Base-by-base conservation (phyloP, 2,888 invertebrate genomes). In the Gari tellinella region DNA sequence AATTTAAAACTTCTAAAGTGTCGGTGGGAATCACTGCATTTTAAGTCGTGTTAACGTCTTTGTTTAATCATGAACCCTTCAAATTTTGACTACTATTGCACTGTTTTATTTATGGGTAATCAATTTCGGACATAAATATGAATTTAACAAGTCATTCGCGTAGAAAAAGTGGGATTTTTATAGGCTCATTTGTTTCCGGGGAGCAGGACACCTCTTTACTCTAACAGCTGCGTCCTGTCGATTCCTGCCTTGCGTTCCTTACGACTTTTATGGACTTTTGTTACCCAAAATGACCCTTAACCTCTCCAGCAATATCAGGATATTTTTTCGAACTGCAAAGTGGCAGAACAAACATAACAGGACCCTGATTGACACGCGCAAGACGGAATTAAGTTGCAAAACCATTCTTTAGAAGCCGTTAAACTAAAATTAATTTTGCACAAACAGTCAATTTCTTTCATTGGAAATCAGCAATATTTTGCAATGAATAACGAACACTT, bases 401-500 rank as follows among this genome's bases (percentile, higher is more conserved):
- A 53, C 38, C 49, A 64, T 66, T 72, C 66, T 74, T 58, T 68
- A 60, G 53, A 63, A 52, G 66, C 78, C 73, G 72, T 74, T 74
- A 74, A 79, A 79, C 72, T 68, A 67, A 72, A 79, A 74, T 79
- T 70, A 74, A 79, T 74, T 74, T 79, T 65, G 70, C 78, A 55
- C 78, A 72, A 74, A 79, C 66, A 79, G 70, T 72, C 70, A 72
- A 74, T 79, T 72, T 69, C 68, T 74, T 79, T 79, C 74, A 79
- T 74, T 55, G 78, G 62, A 79, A 72, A 74, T 79, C 65, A 67
- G 67, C 74, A 72, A 79, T 79, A 74, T 72, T 74, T 65, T 55
- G 72, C 74, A 60, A 74, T 79, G 74, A 79, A 79, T 74, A 70
- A 79, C 73, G 63, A 72, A 74, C 78, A 79, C 78, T 79, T 67